Base-by-base conservation (phyloP, 2,113 vertebrate species). In the Genyomyrus donnyi region DNA sequence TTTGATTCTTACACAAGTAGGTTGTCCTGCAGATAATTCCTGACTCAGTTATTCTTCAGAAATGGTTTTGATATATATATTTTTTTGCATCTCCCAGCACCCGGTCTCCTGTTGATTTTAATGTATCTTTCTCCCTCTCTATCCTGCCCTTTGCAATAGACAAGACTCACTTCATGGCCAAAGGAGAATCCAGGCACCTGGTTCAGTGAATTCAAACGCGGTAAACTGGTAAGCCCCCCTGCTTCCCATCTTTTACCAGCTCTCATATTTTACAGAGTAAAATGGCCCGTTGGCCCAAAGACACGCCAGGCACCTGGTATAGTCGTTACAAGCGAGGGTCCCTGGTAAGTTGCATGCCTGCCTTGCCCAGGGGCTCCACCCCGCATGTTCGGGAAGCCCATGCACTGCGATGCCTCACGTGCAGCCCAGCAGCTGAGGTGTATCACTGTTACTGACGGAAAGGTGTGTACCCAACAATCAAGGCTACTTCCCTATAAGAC, bases 141-240 rank as follows among this genome's bases (percentile, higher is more conserved):
- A 93, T 93, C 92, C 92, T 90, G 84, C 88, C 87, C 1, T 90
- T 77, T 91, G 87, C 95, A 90, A 17, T 91, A 95, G 95, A 91
- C 97, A 96, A 99, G 97, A 94, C 96, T 98, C 95, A 99, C 98
- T 92, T 96, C 97, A 93, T 99, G 98, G 98, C 96, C 97, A 94
- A 99, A 99, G 96, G 98, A 99, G 95, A 97, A 92, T 94, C 97
- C 98, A 62, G 98, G 98, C 92, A 98, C 98, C 96, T 99, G 98
- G 98, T 99, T 98, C 98, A 99, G 98, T 98, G 98, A 99, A 98
- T 99, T 98, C 98, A 99, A 99, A 98, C 98, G 98, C 90, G 98
- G 98, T 96, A 99, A 99, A 98, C 97, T 99, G 98, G 98, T 99
- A 99, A 99, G 98, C 94, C 84, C 87, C 89, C 92, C 93, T 94